Evolutionary conservation across 2,113 vertebrate genomes (phyloP).

Genomic region (Anguilla rostrata): DNA sequence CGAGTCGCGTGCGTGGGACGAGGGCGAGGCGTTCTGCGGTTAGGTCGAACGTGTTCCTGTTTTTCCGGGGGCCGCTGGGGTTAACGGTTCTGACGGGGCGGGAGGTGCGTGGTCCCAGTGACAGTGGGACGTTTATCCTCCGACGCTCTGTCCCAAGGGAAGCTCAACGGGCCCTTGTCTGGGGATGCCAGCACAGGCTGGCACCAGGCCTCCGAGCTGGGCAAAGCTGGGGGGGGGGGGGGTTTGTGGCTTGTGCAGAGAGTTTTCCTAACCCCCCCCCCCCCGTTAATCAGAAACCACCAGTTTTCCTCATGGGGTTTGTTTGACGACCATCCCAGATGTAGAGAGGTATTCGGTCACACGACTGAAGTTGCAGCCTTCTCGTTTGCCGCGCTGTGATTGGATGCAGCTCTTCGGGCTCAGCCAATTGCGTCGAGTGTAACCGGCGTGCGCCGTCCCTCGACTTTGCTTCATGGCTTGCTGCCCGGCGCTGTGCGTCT

Average conservation of each 20-base stretch:
- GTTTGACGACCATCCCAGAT: no score
- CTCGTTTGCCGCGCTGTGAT: no score
- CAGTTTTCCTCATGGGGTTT: no score
- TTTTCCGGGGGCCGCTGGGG: background rate
- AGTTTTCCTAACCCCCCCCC: background rate
- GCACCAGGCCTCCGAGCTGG: background rate
- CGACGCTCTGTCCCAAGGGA: background rate
- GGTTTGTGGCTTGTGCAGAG: background rate
- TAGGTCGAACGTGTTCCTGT: background rate
- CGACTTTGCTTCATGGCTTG: no score
- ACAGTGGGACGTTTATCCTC: background rate
- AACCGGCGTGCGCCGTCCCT: no score
- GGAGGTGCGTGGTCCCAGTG: background rate
- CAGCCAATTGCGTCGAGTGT: no score
- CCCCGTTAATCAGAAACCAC: no score
- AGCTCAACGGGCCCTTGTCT: background rate
- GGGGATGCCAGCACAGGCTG: background rate
- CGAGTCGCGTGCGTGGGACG: background rate
- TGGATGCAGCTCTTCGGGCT: no score
- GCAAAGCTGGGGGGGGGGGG: background rate
- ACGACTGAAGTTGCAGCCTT: no score
- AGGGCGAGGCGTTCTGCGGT: background rate
- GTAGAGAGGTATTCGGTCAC: no score
- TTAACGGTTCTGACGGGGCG: no score
- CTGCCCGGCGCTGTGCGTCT: no score